Percentiles rank a stretch among this genome's conserved stretches.
Evolutionary conservation across 30 jellyfish, hydroid and myxozoan genomes (phyloP).

Genomic region (Sanderia malayensis): DNA sequence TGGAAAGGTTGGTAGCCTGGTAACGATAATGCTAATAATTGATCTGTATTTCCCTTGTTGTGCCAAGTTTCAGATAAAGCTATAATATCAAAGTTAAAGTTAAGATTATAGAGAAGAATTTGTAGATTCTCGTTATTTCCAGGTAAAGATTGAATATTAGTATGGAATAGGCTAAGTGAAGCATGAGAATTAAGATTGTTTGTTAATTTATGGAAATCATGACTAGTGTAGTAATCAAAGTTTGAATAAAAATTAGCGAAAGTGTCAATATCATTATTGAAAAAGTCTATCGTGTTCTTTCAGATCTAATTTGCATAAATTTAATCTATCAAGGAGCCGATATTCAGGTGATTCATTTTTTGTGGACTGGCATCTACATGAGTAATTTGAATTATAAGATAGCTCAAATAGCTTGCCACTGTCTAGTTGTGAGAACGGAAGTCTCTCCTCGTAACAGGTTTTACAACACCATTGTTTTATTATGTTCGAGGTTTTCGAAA

Average conservation of each 20-base stretch:
- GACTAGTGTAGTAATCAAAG: constrained; percentile 5
- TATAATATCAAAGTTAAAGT: constrained; percentile 10
- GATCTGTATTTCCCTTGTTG: constrained; percentile 2
- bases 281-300: not conserved
- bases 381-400: not conserved
- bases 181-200: not conserved
- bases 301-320: not conserved
- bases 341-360: not conserved
- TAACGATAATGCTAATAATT: not conserved
- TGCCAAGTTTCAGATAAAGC: constrained; percentile 17
- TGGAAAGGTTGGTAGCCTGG: not conserved
- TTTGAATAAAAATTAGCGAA: not conserved
- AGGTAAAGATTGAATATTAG: constrained; percentile 1
- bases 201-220: constrained; percentile 10
- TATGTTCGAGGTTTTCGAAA: not conserved
- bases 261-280: not conserved
- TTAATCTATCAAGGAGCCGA: not conserved
- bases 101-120: constrained; percentile 5
- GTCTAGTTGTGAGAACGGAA: not conserved
- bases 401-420: not conserved
- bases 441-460: not conserved
- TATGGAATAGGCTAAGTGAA: constrained; percentile 6
- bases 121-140: constrained; percentile 2
- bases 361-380: constrained; percentile 14
- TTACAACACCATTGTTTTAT: not conserved